These are phyloP conservation scores for Charaxes varanes DNA, from an alignment of 1,140 invertebrate species.

Conservation along the genomic window DNA sequence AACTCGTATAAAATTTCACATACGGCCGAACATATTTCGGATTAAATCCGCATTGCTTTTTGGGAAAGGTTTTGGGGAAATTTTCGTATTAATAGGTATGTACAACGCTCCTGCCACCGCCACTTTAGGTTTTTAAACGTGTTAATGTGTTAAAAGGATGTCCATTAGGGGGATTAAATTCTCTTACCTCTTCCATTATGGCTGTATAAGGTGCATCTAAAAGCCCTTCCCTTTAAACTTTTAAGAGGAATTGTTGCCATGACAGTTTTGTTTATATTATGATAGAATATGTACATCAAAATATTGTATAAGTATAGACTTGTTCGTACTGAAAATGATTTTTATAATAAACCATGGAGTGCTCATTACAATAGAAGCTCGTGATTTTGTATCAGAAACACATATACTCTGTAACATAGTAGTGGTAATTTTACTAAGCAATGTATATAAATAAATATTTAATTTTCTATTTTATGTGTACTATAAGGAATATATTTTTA, in stretches of 20 bases:
- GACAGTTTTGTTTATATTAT: neutral
- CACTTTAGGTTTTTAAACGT: conserved; percentile 37
- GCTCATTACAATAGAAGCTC: no score
- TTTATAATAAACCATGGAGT: no score
- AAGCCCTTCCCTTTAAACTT: conserved; percentile 13
- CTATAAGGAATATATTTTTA: no score
- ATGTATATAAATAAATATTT: no score
- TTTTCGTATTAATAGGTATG: conserved; percentile 14
- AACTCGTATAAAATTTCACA: conserved; percentile 16
- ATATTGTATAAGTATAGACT: no score
- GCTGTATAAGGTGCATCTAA: conserved; percentile 15
- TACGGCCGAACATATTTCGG: conserved; percentile 11
- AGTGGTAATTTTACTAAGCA: no score
- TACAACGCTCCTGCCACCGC: conserved; percentile 8
- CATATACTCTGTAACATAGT: no score
- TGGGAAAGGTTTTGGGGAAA: conserved; percentile 12
- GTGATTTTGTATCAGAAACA: no score
- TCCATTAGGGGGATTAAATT: conserved; percentile 48
- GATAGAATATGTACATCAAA: neutral
- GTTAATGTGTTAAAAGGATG: conserved; percentile 55
- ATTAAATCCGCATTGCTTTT: conserved; percentile 19
- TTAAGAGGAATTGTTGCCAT: conserved; percentile 2
- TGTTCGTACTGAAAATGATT: no score
- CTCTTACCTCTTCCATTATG: conserved; percentile 36
- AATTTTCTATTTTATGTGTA: no score